Base-by-base conservation (phyloP, 2,888 invertebrate species). In the Acanthoscelides obtectus region DNA sequence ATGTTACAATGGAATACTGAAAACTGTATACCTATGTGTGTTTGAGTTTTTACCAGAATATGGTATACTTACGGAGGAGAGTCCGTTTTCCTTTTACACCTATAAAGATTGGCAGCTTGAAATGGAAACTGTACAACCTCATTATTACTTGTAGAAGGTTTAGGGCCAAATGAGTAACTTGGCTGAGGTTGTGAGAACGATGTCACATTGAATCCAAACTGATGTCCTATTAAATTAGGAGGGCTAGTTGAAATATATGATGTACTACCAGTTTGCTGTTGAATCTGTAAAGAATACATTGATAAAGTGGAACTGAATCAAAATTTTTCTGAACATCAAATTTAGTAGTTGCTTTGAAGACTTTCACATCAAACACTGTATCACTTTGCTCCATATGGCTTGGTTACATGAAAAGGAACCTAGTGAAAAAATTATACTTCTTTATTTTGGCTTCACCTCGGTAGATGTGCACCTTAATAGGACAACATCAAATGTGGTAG, bases 21-120 rank as follows among this genome's bases (percentile, higher is more conserved):
- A n/a, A 25, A 25, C 25, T 25, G 25, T 5, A 25, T 5, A 5
- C 25, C 25, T 25, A 25, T 5, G 25, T 3, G 8, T 5, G 25
- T 8, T 25, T 25, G 8, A 25, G 25, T 8, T 25, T 25, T 25
- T 25, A 25, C 8, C 8, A 25, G 4, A 25, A 12, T 66, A 22
- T 66, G 27, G 67, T 17, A 21, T 63, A 83, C 84, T 83, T 83
- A 85, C 84, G 81, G 77, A 71, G 84, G 83, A 64, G 83, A 82
- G 63, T 84, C 82, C 0, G 81, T 84, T 81, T 85, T 85, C 71
- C 85, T 75, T 76, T 85, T 85, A 69, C 80, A 82, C 21, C 75
- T 66, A 71, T 71, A 67, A 71, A 71, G 12, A 67, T 71, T 74
- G 20, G 69, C 72, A 22, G 68, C 73, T 68, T 78, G 75, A 75